phyloP scores from a whole-genome alignment of 2,888 invertebrate genomes.

The Chalcis sispes region DNA sequence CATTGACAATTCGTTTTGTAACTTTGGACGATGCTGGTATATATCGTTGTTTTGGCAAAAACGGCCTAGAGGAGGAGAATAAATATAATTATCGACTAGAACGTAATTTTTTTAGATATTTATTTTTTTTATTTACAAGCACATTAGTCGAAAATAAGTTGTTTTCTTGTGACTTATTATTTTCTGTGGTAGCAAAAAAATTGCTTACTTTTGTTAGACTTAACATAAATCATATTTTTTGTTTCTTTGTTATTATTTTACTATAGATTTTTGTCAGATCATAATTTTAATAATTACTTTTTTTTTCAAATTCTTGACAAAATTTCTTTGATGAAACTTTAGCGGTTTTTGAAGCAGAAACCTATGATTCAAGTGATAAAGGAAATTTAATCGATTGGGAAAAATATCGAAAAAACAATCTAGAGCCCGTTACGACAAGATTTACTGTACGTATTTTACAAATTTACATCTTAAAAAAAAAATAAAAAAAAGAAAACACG shows the following conservation, averaged over 20 bases:
- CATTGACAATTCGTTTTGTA: conserved; percentile 76
- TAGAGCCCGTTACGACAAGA: conserved; percentile 76
- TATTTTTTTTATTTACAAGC: neutral
- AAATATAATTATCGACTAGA: conserved; percentile 78
- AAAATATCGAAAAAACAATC: conserved; percentile 76
- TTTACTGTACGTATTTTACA: conserved; percentile 69
- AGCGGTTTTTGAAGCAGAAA: conserved; percentile 16
- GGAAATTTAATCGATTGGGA: conserved; percentile 78
- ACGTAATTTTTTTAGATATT: conserved; percentile 66
- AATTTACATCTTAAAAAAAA: too few relatives aligned
- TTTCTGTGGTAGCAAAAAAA: too few relatives aligned
- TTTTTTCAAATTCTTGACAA: neutral
- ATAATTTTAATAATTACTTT: neutral
- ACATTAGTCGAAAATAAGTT: neutral
- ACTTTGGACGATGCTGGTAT: conserved; percentile 75
- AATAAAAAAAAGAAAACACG: neutral
- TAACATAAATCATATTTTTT: too few relatives aligned
- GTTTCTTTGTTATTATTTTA: too few relatives aligned
- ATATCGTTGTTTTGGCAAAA: conserved; percentile 77
- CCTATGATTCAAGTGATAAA: conserved; percentile 62
- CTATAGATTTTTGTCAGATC: too few relatives aligned
- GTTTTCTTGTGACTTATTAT: too few relatives aligned
- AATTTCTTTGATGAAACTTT: neutral
- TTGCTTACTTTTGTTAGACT: too few relatives aligned
- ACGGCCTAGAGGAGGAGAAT: conserved; percentile 72